Base-by-base conservation (phyloP, 1,140 invertebrate genomes). In the Brachionus rotundiformis region DNA sequence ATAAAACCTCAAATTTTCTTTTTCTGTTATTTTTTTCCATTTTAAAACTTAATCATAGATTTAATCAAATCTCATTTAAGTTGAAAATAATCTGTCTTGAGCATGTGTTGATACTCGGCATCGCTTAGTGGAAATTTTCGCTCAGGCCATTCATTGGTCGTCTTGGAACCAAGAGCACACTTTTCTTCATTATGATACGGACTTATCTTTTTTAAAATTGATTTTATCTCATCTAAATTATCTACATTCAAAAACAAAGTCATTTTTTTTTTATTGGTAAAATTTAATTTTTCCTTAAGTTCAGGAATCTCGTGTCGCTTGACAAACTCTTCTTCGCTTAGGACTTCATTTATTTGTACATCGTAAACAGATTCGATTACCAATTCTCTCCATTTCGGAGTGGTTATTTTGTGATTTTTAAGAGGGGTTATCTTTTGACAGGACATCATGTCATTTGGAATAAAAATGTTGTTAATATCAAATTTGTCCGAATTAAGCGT, bases 401-500 rank as follows among this genome's bases (percentile, higher is more conserved):
- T 68, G 1, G 63, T 11, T 33, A 68, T 36, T 33, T 68, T 68
- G 5, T 68, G 29, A 33, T 27, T 31, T 31, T 68, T 31, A 6
- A 36, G 13, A 11, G 31, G 27, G 0, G 27, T 68, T 33, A 36
- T 68, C 19, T 13, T 68, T 31, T 68, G 27, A 68, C 25, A 68
- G 8, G 27, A 33, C 8, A 31, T 68, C 7, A 68, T n/a, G 3
- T 68, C 63, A 19, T 31, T 68, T 33, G 63, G 63, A 23, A 68
- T 68, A n/a, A 68, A 33, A 33, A 68, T 68, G 16, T 68, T 68
- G 31, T 68, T 68, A 5, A 68, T 68, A n/a, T 68, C 63, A n/a
- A 33, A 68, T 68, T 36, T 68, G 16, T 68, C 63, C 10, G 19
- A 11, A 27, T 61, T 16, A 27, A 61, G 4, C 10, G 23, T 5